Evolutionary conservation across 30 jellyfish, hydroid and myxozoan species (phyloP).

Genomic region (Aurelia sp.): DNA sequence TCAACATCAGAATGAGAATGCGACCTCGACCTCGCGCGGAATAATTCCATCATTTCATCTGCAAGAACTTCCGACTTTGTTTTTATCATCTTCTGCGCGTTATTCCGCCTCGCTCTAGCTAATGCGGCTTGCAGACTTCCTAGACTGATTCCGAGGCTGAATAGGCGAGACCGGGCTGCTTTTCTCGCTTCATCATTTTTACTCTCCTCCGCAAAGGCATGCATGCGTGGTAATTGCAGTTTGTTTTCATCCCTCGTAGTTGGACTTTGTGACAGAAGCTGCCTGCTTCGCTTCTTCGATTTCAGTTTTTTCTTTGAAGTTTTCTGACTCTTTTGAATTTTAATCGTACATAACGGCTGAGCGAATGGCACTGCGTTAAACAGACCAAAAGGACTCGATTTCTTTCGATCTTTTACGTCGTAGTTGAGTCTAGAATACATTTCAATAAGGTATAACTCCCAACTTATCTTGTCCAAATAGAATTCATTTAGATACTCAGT

Average conservation of each 20-base stretch:
- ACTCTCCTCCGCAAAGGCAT: neutral
- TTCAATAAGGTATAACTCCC: conserved; percentile 4
- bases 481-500: neutral
- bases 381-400: neutral
- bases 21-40: neutral
- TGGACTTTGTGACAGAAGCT: neutral
- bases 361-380: no score
- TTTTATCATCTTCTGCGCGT: neutral
- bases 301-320: neutral
- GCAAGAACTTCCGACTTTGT: neutral
- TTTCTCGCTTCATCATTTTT: neutral
- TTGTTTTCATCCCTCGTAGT: neutral
- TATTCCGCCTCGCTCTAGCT: neutral
- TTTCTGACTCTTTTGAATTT: neutral
- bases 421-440: neutral
- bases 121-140: conserved; percentile 7
- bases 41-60: conserved; percentile 5
- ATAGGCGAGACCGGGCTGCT: neutral
- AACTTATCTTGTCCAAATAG: neutral
- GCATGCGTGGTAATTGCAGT: neutral
- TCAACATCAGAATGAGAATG: conserved; percentile 1
- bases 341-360: neutral
- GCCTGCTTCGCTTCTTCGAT: neutral
- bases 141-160: neutral
- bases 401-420: neutral